These are phyloP conservation scores for Galaxias olidus DNA, from an alignment of 2,797 vertebrate species.

Conservation along the genomic window DNA sequence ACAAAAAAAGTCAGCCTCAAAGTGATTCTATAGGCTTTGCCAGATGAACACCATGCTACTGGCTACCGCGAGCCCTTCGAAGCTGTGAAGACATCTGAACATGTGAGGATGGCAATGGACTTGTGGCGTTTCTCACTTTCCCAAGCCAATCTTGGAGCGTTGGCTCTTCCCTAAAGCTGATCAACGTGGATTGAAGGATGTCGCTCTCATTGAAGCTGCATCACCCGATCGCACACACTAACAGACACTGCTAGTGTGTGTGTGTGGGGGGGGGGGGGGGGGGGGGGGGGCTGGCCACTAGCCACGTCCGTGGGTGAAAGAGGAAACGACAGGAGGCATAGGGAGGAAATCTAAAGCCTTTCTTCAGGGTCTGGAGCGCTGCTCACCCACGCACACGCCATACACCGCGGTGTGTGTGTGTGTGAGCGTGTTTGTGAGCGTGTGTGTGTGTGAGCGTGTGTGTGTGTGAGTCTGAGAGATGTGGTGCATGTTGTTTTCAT, in stretches of 20 bases:
- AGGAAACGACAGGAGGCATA: slow-evolving; percentile 58
- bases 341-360: slow-evolving; percentile 48
- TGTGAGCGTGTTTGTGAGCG: slow-evolving; percentile 48
- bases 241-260: not conserved
- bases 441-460: slow-evolving; percentile 23
- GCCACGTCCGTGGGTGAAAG: slow-evolving; percentile 62
- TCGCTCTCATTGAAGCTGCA: too few species aligned
- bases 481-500: too few species aligned
- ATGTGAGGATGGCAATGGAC: too few species aligned
- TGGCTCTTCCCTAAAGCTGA: not conserved
- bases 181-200: too few species aligned
- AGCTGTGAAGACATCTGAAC: too few species aligned
- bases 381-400: slow-evolving; percentile 53
- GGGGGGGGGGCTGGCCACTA: slow-evolving; percentile 46
- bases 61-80: too few species aligned
- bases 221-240: too few species aligned
- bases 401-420: slow-evolving; percentile 39
- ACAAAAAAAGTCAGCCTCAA: too few species aligned
- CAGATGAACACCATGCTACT: too few species aligned
- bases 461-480: slow-evolving; percentile 13
- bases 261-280: not conserved
- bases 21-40: too few species aligned
- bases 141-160: too few species aligned
- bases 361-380: slow-evolving; percentile 58
- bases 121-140: too few species aligned